Percentiles rank a stretch among this genome's conserved stretches.
These are phyloP conservation scores for Psix sp. DNA, from an alignment of 1,140 invertebrate species.

Conservation along the genomic window DNA sequence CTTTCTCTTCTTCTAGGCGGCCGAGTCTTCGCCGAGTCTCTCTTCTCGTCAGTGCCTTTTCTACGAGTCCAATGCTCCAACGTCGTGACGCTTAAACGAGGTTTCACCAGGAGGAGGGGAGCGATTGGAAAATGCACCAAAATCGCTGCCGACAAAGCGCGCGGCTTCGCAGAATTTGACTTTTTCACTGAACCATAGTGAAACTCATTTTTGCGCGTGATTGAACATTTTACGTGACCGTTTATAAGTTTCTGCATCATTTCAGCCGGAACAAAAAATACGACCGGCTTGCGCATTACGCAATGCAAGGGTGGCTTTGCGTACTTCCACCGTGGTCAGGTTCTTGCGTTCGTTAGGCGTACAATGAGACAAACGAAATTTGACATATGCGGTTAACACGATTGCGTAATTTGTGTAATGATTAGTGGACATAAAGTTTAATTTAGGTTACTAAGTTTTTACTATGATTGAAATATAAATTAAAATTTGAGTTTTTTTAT, in stretches of 20 bases:
- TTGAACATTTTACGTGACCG: constrained; percentile 33
- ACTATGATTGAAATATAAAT: too few species aligned
- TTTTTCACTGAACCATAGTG: constrained; percentile 35
- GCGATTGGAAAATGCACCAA: too few species aligned
- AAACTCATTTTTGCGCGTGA: constrained; percentile 28
- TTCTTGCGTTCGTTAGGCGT: too few species aligned
- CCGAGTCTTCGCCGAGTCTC: constrained; percentile 19
- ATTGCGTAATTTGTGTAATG: too few species aligned
- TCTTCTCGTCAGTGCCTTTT: constrained; percentile 51
- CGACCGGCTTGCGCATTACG: constrained; percentile 1
- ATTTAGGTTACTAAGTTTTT: too few species aligned
- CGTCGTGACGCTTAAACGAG: constrained; percentile 14
- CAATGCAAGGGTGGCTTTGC: constrained; percentile 9
- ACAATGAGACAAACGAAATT: too few species aligned
- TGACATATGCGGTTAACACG: too few species aligned
- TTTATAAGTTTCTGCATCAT: constrained; percentile 47
- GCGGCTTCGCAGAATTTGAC: constrained; percentile 42
- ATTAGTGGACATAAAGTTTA: too few species aligned
- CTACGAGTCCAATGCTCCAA: constrained; percentile 54
- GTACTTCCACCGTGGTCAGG: too few species aligned
- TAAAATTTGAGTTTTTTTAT: too few species aligned
- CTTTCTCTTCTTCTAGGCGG: constrained; percentile 45
- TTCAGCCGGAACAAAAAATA: constrained; percentile 20
- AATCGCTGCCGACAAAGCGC: constrained; percentile 38
- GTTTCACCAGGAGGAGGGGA: too few species aligned